Evolutionary conservation across 2,113 vertebrate genomes (phyloP).

Genomic region (Cynoglossus semilaevis): DNA sequence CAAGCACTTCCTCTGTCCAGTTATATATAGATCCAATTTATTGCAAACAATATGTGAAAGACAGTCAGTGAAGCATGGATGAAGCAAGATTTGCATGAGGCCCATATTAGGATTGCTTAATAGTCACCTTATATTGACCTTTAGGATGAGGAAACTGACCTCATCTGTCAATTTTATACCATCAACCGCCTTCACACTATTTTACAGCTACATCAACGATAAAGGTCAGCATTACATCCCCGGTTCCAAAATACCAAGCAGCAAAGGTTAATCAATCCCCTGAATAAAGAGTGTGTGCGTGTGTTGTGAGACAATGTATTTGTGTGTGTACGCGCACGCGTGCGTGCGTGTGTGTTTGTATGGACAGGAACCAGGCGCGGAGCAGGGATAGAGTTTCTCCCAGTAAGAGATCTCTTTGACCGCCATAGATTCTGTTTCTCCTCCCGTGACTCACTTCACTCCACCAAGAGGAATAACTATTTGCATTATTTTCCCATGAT

Average conservation of each 20-base stretch:
- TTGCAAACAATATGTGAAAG: not conserved
- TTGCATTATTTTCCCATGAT: not conserved
- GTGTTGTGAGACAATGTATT: not conserved
- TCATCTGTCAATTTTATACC: slow-evolving; percentile 13
- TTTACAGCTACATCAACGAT: slow-evolving; percentile 16
- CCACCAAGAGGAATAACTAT: no score
- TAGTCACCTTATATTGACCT: slow-evolving; percentile 44
- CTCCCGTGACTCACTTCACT: slow-evolving; percentile 27
- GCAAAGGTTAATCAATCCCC: slow-evolving; percentile 37
- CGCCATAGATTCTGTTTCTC: slow-evolving; percentile 59
- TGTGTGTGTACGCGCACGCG: slow-evolving; percentile 44
- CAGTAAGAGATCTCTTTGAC: slow-evolving; percentile 61
- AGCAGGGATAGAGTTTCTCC: slow-evolving; percentile 65
- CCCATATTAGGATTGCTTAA: no score
- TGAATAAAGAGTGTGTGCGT: slow-evolving; percentile 52
- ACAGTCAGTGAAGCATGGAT: not conserved
- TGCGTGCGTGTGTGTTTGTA: slow-evolving; percentile 22
- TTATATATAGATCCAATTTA: no score
- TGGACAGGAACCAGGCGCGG: not conserved
- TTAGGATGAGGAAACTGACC: slow-evolving; percentile 11
- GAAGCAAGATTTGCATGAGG: not conserved
- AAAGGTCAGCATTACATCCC: slow-evolving; percentile 6
- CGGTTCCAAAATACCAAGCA: slow-evolving; percentile 34
- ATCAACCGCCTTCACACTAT: slow-evolving; percentile 14
- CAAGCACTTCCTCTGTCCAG: no score